Evolutionary conservation across 2,113 vertebrate genomes (phyloP), one percentile per base, ranked within the genome.

Genomic region (Paraplagusia blochii): DNA sequence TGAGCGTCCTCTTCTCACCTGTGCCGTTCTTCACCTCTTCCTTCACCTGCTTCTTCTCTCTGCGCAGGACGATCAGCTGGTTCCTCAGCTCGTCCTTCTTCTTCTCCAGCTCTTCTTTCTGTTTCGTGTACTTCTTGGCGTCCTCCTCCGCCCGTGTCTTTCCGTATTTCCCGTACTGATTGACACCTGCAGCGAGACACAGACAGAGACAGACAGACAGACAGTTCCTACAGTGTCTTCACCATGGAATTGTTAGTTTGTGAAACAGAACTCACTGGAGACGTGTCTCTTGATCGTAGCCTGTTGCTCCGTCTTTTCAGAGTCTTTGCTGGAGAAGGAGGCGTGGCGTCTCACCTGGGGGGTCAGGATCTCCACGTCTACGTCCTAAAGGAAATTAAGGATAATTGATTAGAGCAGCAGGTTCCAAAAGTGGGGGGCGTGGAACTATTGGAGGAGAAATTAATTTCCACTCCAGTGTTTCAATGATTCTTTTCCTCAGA

Each of bases 121-220:
- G 92, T 0, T 78, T 85, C 65, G 96, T 85, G 85, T 94, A 99
- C 0, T 88, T 83, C 36, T 92, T 87, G 57, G 97, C 96, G 0
- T 99, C 97, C 72, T 99, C 96, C 80, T 99, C 95, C 0, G 97
- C 97, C 36, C 97, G 89, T 9, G 92, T 97, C 89, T 99, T 99
- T 46, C 97, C 97, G 1, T 99, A 99, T 65, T 92, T 93, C 5
- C 53, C 88, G 42, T 94, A 97, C 52, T 96, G 95, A 81, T 94
- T 95, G 63, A 93, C 93, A 77, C 91, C 97, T 99, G 18, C 7
- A 56, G 7, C 22, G 34, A 22, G 12, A 73, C 7, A 43, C 34
- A 58, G n/a, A n/a, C n/a, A 19, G 36, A 40, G 38, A 4, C 4
- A 8, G 38, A 40, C 10, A 11, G 10, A 13, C 13, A 13, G 5